Percentiles rank a stretch among this genome's conserved stretches.
Conservation (phyloP, 2,113 vertebrate species). For the Ceuthmochares aereus region DNA sequence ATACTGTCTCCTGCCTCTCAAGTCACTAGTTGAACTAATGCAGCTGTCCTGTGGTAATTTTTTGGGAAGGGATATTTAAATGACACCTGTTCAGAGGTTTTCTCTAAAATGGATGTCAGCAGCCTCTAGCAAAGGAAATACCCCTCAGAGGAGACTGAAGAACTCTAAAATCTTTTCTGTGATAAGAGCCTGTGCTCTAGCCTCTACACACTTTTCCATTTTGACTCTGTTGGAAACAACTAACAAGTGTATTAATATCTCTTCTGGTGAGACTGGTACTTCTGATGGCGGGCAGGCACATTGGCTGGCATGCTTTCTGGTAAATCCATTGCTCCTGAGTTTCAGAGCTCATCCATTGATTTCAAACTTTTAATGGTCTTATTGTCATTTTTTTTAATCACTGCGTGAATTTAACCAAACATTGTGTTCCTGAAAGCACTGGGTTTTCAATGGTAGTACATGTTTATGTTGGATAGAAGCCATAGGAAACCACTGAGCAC, state of each 20-base stretch:
- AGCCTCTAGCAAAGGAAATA: background rate
- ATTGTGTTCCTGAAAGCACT: background rate
- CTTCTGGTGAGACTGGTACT: background rate
- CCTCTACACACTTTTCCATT: background rate
- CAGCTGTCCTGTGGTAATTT: background rate
- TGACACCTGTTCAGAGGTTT: background rate
- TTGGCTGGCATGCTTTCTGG: background rate
- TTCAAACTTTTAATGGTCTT: background rate
- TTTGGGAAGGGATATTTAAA: background rate
- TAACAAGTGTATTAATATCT: background rate
- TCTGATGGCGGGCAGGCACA: background rate
- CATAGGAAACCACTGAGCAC: background rate
- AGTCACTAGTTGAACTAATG: background rate
- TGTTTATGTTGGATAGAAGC: constrained; percentile 18
- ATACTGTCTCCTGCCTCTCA: background rate
- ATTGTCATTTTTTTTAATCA: background rate
- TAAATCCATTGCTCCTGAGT: background rate
- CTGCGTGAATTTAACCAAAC: constrained; percentile 7
- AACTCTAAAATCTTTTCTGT: background rate
- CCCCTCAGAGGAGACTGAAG: background rate
- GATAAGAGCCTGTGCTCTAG: background rate
- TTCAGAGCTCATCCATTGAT: background rate
- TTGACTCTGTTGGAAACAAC: background rate
- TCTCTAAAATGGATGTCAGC: background rate
- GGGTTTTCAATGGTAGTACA: background rate